Evolutionary conservation across 2,888 invertebrate species (phyloP), one percentile per base, ranked within the genome.

Genomic region (Gryllus longicercus): DNA sequence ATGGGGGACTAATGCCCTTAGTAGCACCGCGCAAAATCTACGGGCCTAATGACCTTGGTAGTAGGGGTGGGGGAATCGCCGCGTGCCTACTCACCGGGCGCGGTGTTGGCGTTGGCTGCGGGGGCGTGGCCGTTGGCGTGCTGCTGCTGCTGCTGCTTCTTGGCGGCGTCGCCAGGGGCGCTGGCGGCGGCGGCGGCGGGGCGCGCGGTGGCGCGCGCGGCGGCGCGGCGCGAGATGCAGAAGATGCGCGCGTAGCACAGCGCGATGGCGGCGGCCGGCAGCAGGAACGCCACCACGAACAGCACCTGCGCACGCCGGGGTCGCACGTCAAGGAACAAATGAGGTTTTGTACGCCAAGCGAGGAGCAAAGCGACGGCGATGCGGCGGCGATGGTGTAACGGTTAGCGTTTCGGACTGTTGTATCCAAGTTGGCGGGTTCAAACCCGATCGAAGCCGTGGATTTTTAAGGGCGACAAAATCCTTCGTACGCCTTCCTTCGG

Each of bases 151-250:
- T 63, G 0, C 63, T 63, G 11, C 11, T 11, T 11, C n/a, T 79
- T 75, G 1, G 76, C 78, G 63, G 50, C 74, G 4, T 25, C 51
- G 76, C 76, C 49, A 25, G 79, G 63, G 16, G 38, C 76, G 14
- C 79, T 78, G 12, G 74, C 76, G 21, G n/a, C n/a, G n/a, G n/a
- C n/a, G n/a, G 76, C 74, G 25, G 77, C 51, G 49, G 79, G 76
- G 21, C 81, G 80, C n/a, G 79, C 75, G n/a, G n/a, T n/a, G 16
- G 75, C 75, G 83, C 92, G 91, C 77, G 91, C 88, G 0, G 94
- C 94, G 94, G n/a, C 93, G 85, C 91, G 92, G 77, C 94, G 89
- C 0, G 95, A 95, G 82, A 95, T 94, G 85, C 92, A 93, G 86
- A 95, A 95, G 81, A 94, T 91, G 51, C 90, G 87, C 49, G 89